A percentile compares a stretch with the other conserved stretches of the same genome.
phyloP scores from a whole-genome alignment of 2,113 vertebrate species.

The Naja naja region DNA sequence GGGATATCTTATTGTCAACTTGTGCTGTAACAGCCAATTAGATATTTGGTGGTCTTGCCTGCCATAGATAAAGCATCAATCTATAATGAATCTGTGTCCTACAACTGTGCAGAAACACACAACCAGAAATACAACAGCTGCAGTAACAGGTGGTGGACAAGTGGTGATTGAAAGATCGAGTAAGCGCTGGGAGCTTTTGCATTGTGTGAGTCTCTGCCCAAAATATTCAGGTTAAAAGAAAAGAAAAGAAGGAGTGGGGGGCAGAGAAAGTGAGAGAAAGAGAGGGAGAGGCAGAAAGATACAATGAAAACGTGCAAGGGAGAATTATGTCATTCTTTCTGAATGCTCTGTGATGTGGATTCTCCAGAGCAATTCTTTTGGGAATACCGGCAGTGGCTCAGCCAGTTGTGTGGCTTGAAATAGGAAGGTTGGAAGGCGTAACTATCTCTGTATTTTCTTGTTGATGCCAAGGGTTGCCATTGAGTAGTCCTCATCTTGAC shows the following conservation, averaged over 20 bases:
- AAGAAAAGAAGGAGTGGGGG: background rate
- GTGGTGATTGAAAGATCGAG: background rate
- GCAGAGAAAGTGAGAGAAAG: background rate
- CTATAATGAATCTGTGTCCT: background rate
- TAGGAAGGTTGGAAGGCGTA: background rate
- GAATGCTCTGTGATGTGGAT: background rate
- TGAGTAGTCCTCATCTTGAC: background rate
- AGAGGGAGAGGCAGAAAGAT: background rate
- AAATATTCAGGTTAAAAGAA: background rate
- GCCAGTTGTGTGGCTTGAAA: background rate
- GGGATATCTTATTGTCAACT: constrained; percentile 8
- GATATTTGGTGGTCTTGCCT: background rate
- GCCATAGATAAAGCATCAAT: background rate
- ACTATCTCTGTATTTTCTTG: background rate
- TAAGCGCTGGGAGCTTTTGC: background rate
- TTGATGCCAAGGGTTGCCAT: background rate
- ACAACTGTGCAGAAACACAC: background rate
- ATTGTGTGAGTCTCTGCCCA: background rate
- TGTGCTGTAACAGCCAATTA: background rate
- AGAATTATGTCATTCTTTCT: background rate
- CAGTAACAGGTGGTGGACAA: constrained; percentile 19
- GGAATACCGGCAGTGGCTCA: background rate
- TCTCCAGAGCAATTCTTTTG: background rate
- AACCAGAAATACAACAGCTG: background rate
- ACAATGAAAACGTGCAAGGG: background rate